Percentiles rank a stretch among this genome's conserved stretches.
phyloP scores from a whole-genome alignment of 1,140 invertebrate species.

The Leptinotarsa texana region DNA sequence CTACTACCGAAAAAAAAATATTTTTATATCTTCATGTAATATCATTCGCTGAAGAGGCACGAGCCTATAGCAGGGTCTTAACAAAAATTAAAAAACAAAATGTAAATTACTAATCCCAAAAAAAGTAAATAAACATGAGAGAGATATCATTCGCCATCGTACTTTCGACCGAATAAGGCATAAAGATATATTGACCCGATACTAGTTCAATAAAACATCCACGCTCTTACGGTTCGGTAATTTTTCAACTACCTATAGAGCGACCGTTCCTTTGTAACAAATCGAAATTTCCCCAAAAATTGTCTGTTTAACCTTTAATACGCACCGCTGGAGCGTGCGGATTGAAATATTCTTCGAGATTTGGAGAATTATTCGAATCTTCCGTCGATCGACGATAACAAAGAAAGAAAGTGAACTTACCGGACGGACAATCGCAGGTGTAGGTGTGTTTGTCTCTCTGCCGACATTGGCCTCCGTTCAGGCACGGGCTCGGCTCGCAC shows the following conservation, averaged over 20 bases:
- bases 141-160: no score
- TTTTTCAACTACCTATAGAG: neutral
- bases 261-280: neutral
- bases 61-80: no score
- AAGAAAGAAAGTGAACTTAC: slow-evolving; percentile 63
- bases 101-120: no score
- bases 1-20: no score
- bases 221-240: slow-evolving; percentile 5
- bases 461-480: slow-evolving; percentile 84
- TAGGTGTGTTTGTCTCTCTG: slow-evolving; percentile 76
- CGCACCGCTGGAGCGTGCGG: slow-evolving; percentile 13
- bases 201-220: slow-evolving; percentile 9
- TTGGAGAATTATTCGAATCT: neutral
- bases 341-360: neutral
- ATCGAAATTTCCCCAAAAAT: slow-evolving; percentile 19
- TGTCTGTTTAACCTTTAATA: slow-evolving; percentile 6
- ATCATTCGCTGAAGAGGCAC: no score
- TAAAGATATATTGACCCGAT: neutral
- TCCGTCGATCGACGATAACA: neutral
- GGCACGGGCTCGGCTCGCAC: slow-evolving; percentile 86
- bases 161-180: no score
- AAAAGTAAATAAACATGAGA: no score
- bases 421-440: slow-evolving; percentile 82
- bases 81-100: no score
- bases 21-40: no score